Conservation (phyloP, 1,140 invertebrate species). For the Popillia japonica region DNA sequence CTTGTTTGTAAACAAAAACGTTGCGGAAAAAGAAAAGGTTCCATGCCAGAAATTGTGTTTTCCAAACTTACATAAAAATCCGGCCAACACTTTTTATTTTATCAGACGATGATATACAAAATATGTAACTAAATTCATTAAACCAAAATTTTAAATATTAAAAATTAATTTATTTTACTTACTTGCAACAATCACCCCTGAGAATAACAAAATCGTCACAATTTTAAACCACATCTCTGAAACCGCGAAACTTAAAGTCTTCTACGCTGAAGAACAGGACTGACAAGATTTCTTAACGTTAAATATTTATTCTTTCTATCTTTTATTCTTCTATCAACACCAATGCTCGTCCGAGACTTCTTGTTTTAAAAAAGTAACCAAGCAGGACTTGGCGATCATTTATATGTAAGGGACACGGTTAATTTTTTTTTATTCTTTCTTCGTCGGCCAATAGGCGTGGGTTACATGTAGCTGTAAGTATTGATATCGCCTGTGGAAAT, state of each 20-base stretch:
- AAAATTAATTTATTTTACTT: too few relatives aligned
- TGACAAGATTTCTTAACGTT: background rate
- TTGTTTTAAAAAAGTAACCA: background rate
- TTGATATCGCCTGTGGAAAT: background rate
- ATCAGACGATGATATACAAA: too few relatives aligned
- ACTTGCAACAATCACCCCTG: background rate
- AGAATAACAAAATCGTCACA: background rate
- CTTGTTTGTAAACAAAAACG: too few relatives aligned
- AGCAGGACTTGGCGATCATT: background rate
- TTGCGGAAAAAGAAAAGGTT: too few relatives aligned
- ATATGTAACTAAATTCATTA: too few relatives aligned
- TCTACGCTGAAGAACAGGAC: background rate
- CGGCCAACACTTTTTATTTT: too few relatives aligned
- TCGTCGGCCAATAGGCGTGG: background rate
- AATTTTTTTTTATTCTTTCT: conserved; percentile 7
- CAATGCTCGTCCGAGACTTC: background rate
- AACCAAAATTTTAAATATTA: too few relatives aligned
- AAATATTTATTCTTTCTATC: background rate
- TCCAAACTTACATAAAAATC: too few relatives aligned
- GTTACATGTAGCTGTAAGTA: background rate
- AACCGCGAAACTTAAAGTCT: background rate
- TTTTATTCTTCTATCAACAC: background rate
- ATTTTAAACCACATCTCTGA: background rate
- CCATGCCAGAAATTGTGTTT: too few relatives aligned
- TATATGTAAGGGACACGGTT: conserved; percentile 4